A percentile compares a stretch with the other conserved stretches of the same genome.
These are phyloP conservation scores for Acanthopleura granulata DNA, from an alignment of 2,888 invertebrate genomes.

Conservation along the genomic window DNA sequence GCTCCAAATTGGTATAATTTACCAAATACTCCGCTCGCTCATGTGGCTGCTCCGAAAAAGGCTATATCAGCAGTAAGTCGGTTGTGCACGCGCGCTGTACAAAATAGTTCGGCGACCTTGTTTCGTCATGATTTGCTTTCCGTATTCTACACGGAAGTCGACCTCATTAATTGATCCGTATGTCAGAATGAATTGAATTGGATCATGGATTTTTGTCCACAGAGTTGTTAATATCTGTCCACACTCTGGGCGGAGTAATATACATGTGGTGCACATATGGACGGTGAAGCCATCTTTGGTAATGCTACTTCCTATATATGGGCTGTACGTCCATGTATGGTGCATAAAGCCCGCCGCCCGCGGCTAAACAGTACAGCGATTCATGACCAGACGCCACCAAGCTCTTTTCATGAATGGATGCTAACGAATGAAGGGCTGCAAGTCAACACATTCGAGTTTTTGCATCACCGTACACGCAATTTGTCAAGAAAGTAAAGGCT, in stretches of 20 bases:
- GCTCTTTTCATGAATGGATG: too few relatives aligned
- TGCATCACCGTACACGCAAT: too few relatives aligned
- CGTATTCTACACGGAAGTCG: too few relatives aligned
- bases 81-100: constrained; percentile 19
- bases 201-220: too few relatives aligned
- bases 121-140: background rate
- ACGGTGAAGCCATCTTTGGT: constrained; percentile 16
- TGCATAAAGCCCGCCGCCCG: constrained; percentile 14
- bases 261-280: constrained; percentile 2
- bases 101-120: constrained; percentile 1
- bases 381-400: background rate
- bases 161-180: too few relatives aligned
- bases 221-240: too few relatives aligned
- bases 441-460: too few relatives aligned
- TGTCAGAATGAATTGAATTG: too few relatives aligned
- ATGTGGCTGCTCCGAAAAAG: constrained; percentile 24
- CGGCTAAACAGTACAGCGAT: background rate
- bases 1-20: constrained; percentile 43
- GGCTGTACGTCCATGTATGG: constrained; percentile 68
- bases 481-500: too few relatives aligned
- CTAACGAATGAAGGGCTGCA: too few relatives aligned
- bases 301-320: constrained; percentile 58
- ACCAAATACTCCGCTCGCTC: constrained; percentile 30
- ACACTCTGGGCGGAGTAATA: background rate
- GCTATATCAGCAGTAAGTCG: constrained; percentile 3